Conservation (phyloP, 1,140 invertebrate species). For the Frieseomelitta varia region DNA sequence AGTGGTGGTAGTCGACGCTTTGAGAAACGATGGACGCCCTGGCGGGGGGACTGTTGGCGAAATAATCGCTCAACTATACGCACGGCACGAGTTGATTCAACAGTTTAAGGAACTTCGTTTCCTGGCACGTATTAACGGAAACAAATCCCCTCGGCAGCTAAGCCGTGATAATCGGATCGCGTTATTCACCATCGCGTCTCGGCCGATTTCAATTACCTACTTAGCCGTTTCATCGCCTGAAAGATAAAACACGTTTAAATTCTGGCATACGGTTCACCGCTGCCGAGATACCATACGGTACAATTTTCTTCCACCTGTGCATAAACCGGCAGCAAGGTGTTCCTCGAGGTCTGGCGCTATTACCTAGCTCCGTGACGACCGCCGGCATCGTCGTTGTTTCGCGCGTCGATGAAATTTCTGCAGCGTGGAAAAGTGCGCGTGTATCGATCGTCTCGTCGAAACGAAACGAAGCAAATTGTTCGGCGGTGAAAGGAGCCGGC, state of each 20-base stretch:
- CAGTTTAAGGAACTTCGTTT: neutral
- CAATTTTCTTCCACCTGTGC: neutral
- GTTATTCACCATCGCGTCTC: slow-evolving; percentile 13
- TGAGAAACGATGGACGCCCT: too few relatives aligned
- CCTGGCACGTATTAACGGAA: neutral
- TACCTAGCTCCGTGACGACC: neutral
- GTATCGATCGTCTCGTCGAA: neutral
- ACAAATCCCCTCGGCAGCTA: neutral
- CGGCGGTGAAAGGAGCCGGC: neutral
- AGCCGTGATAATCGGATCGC: slow-evolving; percentile 10
- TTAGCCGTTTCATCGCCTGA: neutral
- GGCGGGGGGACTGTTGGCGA: too few relatives aligned
- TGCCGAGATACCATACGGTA: neutral
- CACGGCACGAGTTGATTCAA: neutral
- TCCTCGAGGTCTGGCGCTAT: neutral
- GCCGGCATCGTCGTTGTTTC: neutral
- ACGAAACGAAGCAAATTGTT: slow-evolving; percentile 3
- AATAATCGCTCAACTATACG: neutral
- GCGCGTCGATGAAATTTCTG: neutral
- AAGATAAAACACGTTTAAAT: slow-evolving; percentile 1
- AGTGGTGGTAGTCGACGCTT: too few relatives aligned
- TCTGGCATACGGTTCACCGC: too few relatives aligned
- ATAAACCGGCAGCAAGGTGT: neutral
- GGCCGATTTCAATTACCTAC: slow-evolving; percentile 1
- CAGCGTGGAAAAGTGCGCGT: neutral